Evolutionary conservation across 1,140 invertebrate genomes (phyloP), one percentile per base, ranked within the genome.

Genomic region (Drosophila lacertosa): DNA sequence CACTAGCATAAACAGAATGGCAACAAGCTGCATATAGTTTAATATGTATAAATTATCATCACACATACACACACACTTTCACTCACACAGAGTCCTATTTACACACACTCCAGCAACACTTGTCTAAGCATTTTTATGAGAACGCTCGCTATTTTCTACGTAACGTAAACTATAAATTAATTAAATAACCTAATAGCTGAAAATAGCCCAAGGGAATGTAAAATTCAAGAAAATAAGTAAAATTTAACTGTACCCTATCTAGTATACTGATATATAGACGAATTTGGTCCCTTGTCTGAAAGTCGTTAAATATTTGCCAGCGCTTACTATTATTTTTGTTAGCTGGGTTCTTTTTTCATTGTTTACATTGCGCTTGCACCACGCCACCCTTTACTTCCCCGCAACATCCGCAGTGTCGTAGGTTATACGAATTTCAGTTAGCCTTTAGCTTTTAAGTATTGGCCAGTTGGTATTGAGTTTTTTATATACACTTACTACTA

Each of bases 401-500:
- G 35, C 33, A 77, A 35, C 29, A 35, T 16, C 29, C 50, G 5
- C 45, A 48, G 16, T 72, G 44, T 63, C 70, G 81, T 84, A 84
- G 81, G 81, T 81, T 84, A 84, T 77, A 81, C 35, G 32, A 84
- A 84, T 86, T 88, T 84, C 77, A 84, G 82, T 84, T 84, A 84
- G 77, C 81, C 45, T 70, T 65, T 77, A 82, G 67, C 64, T 63
- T 32, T 48, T 84, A 77, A 70, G 74, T 74, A 84, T 81, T 76
- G 75, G 68, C 63, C 67, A 70, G 60, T 74, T 77, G 70, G 55
- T 60, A 53, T 51, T 63, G 57, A 24, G 44, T 75, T 74, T 60
- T 64, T 58, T 37, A 10, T 26, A 40, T 40, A 35, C 37, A 42
- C 33, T 26, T 20, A 54, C 26, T 42, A 15, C 22, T 29, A 47